phyloP scores from a whole-genome alignment of 2,113 vertebrate species.

The Elgaria multicarinata region DNA sequence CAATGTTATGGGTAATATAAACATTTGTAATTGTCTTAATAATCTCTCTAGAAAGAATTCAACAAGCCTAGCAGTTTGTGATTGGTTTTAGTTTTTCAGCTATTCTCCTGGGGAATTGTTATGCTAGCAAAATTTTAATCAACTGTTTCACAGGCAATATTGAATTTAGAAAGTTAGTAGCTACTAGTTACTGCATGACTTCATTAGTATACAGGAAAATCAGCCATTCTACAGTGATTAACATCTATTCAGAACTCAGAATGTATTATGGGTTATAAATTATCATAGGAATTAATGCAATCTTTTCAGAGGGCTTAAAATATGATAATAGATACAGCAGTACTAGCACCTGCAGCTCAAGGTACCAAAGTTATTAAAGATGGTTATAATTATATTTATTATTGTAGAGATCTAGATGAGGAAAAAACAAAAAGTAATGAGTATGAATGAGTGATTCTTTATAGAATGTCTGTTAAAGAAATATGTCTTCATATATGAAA shows the following conservation, averaged over 20 bases:
- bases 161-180: slow-evolving; percentile 78
- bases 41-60: slow-evolving; percentile 32
- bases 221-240: slow-evolving; percentile 80
- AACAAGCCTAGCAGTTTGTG: slow-evolving; percentile 37
- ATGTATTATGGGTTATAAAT: slow-evolving; percentile 82
- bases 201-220: slow-evolving; percentile 72
- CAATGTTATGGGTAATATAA: slow-evolving; percentile 20
- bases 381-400: slow-evolving; percentile 87
- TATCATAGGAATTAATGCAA: slow-evolving; percentile 87
- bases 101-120: slow-evolving; percentile 46
- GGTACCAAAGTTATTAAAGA: slow-evolving; percentile 84
- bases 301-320: slow-evolving; percentile 87
- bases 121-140: slow-evolving; percentile 73
- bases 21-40: slow-evolving; percentile 29
- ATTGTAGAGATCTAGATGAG: slow-evolving; percentile 77
- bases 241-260: slow-evolving; percentile 83
- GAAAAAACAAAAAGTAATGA: slow-evolving; percentile 75
- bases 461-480: slow-evolving; percentile 69
- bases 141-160: slow-evolving; percentile 74
- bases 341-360: slow-evolving; percentile 84
- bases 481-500: slow-evolving; percentile 52
- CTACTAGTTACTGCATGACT: slow-evolving; percentile 75
- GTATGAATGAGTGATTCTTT: slow-evolving; percentile 73
- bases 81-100: slow-evolving; percentile 48
- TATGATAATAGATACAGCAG: slow-evolving; percentile 88